Evolutionary conservation across 2,797 vertebrate genomes (phyloP), one percentile per base, ranked within the genome.

Genomic region (Megaceryle alcyon): DNA sequence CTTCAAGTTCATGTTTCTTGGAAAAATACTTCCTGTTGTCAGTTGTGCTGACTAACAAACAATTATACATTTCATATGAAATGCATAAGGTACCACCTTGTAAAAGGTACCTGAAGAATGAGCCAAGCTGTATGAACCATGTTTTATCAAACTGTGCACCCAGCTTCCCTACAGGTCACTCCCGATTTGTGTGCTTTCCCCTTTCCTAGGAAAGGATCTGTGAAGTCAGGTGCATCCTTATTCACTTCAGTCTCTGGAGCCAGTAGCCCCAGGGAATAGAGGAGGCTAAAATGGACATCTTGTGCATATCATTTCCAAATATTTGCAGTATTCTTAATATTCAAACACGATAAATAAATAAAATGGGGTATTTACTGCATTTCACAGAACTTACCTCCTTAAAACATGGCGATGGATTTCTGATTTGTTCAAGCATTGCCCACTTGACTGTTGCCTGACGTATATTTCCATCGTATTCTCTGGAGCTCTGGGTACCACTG

Each of bases 341-440:
- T 64, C 20, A 37, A 43, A 51, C 22, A n/a, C 37, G 48, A 35
- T 18, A 66, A 77, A 46, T 31, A 31, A 61, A 29, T 7, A 22
- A 19, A 69, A 31, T 9, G 41, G 37, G 39, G 9, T 29, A 48
- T 46, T 75, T 70, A 35, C 31, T 26, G 82, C 10, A 4, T 65
- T 93, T 86, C 53, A 78, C 17, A 92, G 70, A 91, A 95, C 96
- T 49, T 97, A 99, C 99, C 98, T 99, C 99, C 98, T 99, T 99
- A 98, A 99, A 99, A 97, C 99, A 99, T 0, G 99, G 99, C 0
- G 99, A 99, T 31, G 99, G 98, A 93, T 99, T 99, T 95, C 99
- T 98, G 97, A 99, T 99, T 98, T 99, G 99, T 90, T 99, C 99
- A 90, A 99, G 98, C 99, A 99, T 99, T 90, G 99, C 99, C 99